Conservation (phyloP, 2,113 vertebrate species). For the Okapia johnstoni region DNA sequence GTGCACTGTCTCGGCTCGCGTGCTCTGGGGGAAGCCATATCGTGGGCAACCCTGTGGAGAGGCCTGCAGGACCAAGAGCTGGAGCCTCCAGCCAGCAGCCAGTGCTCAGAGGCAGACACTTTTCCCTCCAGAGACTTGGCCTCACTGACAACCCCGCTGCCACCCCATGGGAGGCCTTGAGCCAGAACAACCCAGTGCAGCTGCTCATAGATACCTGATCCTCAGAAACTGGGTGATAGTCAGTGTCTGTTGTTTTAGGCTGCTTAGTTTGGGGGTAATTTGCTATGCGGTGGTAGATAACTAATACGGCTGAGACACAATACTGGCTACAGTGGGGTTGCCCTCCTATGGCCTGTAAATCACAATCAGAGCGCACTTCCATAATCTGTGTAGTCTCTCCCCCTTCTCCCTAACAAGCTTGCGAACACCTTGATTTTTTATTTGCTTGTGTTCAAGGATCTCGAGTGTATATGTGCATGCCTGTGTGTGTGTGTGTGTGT, state of each 20-base stretch:
- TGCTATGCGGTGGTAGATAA: neutral
- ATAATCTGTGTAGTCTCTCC: neutral
- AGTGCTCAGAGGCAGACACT: neutral
- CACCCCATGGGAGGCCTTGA: fast-evolving
- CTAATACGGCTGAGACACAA: neutral
- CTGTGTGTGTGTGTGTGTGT: fast-evolving
- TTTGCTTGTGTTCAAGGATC: neutral
- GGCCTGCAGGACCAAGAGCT: neutral
- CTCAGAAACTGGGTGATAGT: neutral
- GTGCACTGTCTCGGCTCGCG: neutral
- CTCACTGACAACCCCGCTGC: neutral
- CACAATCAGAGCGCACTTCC: neutral
- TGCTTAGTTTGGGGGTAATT: neutral
- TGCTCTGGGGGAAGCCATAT: neutral
- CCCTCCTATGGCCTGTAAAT: neutral
- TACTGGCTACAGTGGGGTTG: fast-evolving
- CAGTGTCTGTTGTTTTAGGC: neutral
- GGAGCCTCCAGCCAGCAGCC: neutral
- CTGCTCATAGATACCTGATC: neutral
- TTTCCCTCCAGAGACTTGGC: neutral
- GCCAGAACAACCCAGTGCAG: neutral
- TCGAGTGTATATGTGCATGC: neutral
- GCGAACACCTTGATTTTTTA: neutral
- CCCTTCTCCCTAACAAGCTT: neutral
- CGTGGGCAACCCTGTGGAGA: neutral